phyloP scores from a whole-genome alignment of 2,113 vertebrate genomes.

The Struthio camelus region DNA sequence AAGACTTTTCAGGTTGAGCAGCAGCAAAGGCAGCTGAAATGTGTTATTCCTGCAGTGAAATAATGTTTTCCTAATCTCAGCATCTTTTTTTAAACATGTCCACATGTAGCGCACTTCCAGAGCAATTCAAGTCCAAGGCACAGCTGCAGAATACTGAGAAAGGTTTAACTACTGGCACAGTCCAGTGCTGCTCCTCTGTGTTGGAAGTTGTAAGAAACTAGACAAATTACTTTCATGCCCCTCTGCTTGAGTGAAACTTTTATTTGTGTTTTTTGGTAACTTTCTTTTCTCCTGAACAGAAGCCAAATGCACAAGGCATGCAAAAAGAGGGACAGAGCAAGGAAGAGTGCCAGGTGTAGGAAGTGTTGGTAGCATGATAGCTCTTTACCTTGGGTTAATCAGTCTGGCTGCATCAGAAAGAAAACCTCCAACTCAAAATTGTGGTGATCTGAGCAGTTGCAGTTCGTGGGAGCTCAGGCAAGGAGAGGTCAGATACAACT shows the following conservation, averaged over 20 bases:
- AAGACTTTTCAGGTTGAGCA: neutral
- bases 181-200: neutral
- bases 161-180: neutral
- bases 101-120: slow-evolving; percentile 50
- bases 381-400: neutral
- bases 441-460: neutral
- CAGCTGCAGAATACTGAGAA: slow-evolving; percentile 40
- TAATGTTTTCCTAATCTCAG: slow-evolving; percentile 69
- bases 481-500: neutral
- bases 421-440: neutral
- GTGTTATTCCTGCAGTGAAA: slow-evolving; percentile 54
- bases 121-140: slow-evolving; percentile 11
- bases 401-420: neutral
- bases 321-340: neutral
- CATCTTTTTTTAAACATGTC: slow-evolving; percentile 59
- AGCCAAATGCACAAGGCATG: neutral
- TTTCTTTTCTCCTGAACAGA: neutral
- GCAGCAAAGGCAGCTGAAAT: slow-evolving; percentile 46
- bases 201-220: neutral
- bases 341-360: neutral
- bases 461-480: neutral
- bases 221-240: neutral
- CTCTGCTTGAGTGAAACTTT: neutral
- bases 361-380: neutral
- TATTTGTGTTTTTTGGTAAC: neutral